phyloP scores from a whole-genome alignment of 2,888 invertebrate species.

The Chouioia cunea region DNA sequence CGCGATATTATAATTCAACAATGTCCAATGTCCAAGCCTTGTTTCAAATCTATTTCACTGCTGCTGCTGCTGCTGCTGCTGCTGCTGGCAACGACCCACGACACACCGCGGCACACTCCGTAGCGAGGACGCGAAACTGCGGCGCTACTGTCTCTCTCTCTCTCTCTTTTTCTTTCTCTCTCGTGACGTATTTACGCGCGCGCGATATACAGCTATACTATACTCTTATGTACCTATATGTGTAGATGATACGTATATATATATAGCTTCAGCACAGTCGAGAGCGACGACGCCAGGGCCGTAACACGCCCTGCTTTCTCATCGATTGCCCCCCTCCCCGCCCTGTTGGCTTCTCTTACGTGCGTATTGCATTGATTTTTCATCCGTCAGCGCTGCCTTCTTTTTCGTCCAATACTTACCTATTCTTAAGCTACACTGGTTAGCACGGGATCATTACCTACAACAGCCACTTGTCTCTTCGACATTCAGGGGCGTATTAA shows the following conservation, averaged over 20 bases:
- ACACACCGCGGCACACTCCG: conserved; percentile 66
- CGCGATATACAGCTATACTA: not conserved
- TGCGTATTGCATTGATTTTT: too few species aligned
- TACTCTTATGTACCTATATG: too few species aligned
- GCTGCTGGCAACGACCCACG: not conserved
- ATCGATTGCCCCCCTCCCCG: conserved; percentile 2
- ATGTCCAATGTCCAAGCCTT: too few species aligned
- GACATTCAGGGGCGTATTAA: too few species aligned
- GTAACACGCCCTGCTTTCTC: not conserved
- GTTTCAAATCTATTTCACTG: not conserved
- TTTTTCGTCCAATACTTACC: not conserved
- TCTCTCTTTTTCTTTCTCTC: not conserved
- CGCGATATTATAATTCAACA: too few species aligned
- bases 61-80: not conserved
- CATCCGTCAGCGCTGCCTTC: not conserved
- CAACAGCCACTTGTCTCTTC: too few species aligned
- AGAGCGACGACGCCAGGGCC: not conserved
- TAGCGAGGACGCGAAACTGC: conserved; percentile 63
- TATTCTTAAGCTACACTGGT: too few species aligned
- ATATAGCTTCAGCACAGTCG: too few species aligned
- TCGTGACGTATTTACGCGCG: not conserved
- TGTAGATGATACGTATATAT: too few species aligned
- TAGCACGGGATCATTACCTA: too few species aligned
- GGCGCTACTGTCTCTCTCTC: conserved; percentile 48
- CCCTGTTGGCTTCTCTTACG: not conserved